Conservation (phyloP, 2,113 vertebrate species). For the Irena cyanogastra region DNA sequence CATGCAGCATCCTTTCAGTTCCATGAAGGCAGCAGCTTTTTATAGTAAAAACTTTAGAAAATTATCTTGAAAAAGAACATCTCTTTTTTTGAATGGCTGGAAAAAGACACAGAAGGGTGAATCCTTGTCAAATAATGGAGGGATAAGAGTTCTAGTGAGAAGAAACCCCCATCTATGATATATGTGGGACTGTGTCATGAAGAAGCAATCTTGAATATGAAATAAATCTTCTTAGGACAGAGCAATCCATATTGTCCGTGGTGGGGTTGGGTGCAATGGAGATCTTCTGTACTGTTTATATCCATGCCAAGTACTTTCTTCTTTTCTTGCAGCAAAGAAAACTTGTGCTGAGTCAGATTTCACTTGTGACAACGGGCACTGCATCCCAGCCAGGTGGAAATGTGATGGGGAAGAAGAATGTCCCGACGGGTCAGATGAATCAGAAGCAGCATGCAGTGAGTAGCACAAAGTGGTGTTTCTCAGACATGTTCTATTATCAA, state of each 20-base stretch:
- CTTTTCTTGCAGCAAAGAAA: slow-evolving; percentile 82
- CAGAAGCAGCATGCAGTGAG: slow-evolving; percentile 91
- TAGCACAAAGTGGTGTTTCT: not conserved
- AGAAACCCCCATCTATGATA: not conserved
- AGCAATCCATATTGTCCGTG: fast-evolving
- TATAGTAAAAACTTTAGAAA: not conserved
- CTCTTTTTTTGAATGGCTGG: not conserved
- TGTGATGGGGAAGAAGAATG: slow-evolving; percentile 95
- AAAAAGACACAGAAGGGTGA: not conserved
- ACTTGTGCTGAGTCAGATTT: slow-evolving; percentile 92
- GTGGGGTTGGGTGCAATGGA: not conserved
- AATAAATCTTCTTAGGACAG: not conserved
- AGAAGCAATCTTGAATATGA: not conserved
- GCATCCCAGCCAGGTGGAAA: slow-evolving; percentile 89
- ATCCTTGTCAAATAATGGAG: not conserved
- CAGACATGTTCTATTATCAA: not conserved
- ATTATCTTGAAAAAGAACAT: not conserved
- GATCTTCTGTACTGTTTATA: not conserved
- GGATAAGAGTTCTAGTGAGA: not conserved
- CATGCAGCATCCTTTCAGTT: not conserved
- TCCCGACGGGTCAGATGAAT: slow-evolving; percentile 89
- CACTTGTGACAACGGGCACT: slow-evolving; percentile 91
- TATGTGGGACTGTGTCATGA: not conserved
- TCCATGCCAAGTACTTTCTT: not conserved
- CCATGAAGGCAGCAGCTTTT: not conserved